Evolutionary conservation across 1,140 invertebrate species (phyloP), one percentile per base, ranked within the genome.

Genomic region (Macrobrachium rosenbergii): DNA sequence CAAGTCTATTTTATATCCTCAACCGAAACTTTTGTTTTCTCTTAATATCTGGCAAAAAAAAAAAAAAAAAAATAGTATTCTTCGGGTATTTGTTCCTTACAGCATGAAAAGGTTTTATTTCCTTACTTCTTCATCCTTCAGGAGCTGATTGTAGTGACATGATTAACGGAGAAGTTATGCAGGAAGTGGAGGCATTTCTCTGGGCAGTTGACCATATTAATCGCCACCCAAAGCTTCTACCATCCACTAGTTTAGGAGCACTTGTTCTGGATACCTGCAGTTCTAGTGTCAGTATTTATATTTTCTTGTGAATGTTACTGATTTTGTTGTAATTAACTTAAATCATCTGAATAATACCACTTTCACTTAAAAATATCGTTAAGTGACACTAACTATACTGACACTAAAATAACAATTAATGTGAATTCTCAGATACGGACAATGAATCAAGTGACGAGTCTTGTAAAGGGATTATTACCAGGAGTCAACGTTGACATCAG

Each of bases 191-290:
- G 89, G 93, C 93, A 7, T 92, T 93, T 52, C 89, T 93, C 0
- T 93, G 92, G 92, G 92, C 93, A 7, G 75, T 93, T 63, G 92
- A 93, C 83, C 90, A 92, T 82, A 90, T 93, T 19, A 93, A 93
- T 88, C 88, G 87, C n/a, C 90, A 92, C 67, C 79, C 87, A 45
- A 72, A 91, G 63, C 83, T 91, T 63, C 85, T 92, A n/a, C 90
- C 90, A 11, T 89, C 90, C 16, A 89, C 91, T n/a, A 75, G 90
- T 62, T 69, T 92, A 7, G 89, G 90, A 17, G 88, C 91, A 72
- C 84, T 91, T 43, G 89, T 91, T 12, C 90, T 92, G 11, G 91
- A 92, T 73, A 91, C 91, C 5, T 91, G 91, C 83, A 90, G 89
- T 12, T 91, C 91, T 11, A 88, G 90, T 72, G 88, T 91, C 16